Evolutionary conservation across 2,888 invertebrate species (phyloP).

Genomic region (Hypolimnas misippus): DNA sequence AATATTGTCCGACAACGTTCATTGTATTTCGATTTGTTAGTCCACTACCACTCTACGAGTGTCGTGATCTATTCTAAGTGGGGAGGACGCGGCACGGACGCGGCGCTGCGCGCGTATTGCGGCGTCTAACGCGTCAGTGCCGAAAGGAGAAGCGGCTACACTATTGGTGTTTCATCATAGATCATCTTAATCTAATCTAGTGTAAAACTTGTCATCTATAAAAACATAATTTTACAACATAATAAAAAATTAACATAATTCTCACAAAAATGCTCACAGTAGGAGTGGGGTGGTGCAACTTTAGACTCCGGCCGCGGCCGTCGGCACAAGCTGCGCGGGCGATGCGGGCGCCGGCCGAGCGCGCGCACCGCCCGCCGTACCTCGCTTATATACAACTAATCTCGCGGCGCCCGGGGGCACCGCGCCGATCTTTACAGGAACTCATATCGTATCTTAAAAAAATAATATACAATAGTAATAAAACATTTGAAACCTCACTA

Average conservation of each 20-base stretch:
- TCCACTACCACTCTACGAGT: constrained; percentile 81
- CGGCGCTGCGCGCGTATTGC: constrained; percentile 52
- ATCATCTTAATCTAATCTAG: constrained; percentile 83
- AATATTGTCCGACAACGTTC: constrained; percentile 82
- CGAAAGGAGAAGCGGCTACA: constrained; percentile 83
- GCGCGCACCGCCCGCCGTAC: constrained; percentile 59
- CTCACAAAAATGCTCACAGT: constrained; percentile 82
- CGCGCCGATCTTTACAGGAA: constrained; percentile 78
- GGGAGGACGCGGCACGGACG: constrained; percentile 48
- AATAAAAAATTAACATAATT: constrained; percentile 80
- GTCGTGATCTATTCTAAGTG: constrained; percentile 79
- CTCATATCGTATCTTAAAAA: constrained; percentile 83
- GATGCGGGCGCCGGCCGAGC: constrained; percentile 4
- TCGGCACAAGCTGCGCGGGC: constrained; percentile 48
- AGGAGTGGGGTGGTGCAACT: constrained; percentile 77
- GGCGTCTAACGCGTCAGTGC: constrained; percentile 77
- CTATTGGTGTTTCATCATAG: constrained; percentile 84
- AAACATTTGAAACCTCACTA: constrained; percentile 84
- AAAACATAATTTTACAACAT: constrained; percentile 65
- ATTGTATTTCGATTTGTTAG: constrained; percentile 74
- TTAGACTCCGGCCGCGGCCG: constrained; percentile 50
- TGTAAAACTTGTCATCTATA: constrained; percentile 82
- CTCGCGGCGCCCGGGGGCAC: constrained; percentile 36
- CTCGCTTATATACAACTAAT: constrained; percentile 81
- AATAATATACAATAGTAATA: constrained; percentile 82